phyloP scores from a whole-genome alignment of 2,888 invertebrate species.

The Mythimna vitellina region DNA sequence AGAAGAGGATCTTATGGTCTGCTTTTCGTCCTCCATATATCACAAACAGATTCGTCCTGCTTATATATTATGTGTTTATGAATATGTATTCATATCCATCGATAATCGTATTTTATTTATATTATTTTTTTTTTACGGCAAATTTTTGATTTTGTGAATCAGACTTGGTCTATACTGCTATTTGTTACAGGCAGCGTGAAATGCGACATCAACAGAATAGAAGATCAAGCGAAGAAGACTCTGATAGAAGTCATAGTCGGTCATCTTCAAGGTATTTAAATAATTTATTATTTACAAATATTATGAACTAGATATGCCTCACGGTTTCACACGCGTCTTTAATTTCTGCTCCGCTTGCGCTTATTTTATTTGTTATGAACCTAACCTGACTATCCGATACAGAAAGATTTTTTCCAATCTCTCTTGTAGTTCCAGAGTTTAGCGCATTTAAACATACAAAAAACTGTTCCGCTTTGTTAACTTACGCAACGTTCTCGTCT shows the following conservation, averaged over 20 bases:
- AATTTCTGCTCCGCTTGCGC: too few relatives aligned
- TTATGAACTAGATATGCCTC: too few relatives aligned
- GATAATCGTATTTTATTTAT: not conserved
- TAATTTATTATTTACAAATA: not conserved
- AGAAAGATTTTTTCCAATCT: too few relatives aligned
- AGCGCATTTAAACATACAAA: too few relatives aligned
- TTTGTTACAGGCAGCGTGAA: slow-evolving; percentile 94
- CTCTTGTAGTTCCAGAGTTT: too few relatives aligned
- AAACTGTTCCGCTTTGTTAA: not conserved
- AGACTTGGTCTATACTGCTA: slow-evolving; percentile 20
- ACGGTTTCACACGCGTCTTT: too few relatives aligned
- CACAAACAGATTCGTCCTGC: too few relatives aligned
- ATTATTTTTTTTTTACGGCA: not conserved
- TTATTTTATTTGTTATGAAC: too few relatives aligned
- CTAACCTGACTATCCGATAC: too few relatives aligned
- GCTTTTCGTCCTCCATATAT: not conserved
- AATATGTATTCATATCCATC: not conserved
- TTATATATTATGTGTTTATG: not conserved
- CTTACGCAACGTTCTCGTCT: not conserved
- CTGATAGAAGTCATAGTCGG: slow-evolving; percentile 80
- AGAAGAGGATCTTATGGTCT: too few relatives aligned
- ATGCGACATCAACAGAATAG: slow-evolving; percentile 93
- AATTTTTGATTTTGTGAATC: not conserved
- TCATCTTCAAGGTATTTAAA: slow-evolving; percentile 80
- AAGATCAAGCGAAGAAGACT: slow-evolving; percentile 86